Evolutionary conservation across 2,888 invertebrate genomes (phyloP).

Genomic region (Euzetes globulus): DNA sequence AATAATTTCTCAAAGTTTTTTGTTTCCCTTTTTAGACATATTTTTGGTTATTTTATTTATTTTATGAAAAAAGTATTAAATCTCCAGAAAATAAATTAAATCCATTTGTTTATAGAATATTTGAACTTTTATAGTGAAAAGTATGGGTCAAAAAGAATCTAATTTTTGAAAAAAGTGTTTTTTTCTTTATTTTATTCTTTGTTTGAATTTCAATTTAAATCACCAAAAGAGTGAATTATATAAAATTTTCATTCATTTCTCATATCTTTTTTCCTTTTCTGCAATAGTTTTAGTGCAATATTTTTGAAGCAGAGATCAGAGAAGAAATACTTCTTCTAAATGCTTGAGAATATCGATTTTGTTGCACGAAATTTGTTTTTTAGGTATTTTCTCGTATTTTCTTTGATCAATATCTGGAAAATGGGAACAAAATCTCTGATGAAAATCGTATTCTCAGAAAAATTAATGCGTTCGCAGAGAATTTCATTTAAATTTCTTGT

Average conservation of each 20-base stretch:
- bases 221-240: not conserved
- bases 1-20: too few relatives aligned
- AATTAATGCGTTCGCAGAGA: not conserved
- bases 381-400: not conserved
- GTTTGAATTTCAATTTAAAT: not conserved
- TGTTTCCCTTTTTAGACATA: too few relatives aligned
- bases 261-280: not conserved
- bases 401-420: constrained; percentile 4
- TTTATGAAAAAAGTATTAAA: too few relatives aligned
- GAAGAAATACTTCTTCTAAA: not conserved
- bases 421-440: not conserved
- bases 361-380: not conserved
- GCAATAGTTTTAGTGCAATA: not conserved
- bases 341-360: constrained; percentile 15
- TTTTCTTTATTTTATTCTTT: not conserved
- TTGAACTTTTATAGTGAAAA: too few relatives aligned
- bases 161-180: not conserved
- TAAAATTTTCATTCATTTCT: not conserved
- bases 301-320: not conserved
- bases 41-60: too few relatives aligned
- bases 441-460: not conserved
- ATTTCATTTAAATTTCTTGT: not conserved
- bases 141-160: too few relatives aligned
- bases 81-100: too few relatives aligned
- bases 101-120: too few relatives aligned